Percentiles rank a stretch among this genome's conserved stretches.
Conservation (phyloP, 35 echinoderm and acorn worm genomes). For the Lytechinus pictus region DNA sequence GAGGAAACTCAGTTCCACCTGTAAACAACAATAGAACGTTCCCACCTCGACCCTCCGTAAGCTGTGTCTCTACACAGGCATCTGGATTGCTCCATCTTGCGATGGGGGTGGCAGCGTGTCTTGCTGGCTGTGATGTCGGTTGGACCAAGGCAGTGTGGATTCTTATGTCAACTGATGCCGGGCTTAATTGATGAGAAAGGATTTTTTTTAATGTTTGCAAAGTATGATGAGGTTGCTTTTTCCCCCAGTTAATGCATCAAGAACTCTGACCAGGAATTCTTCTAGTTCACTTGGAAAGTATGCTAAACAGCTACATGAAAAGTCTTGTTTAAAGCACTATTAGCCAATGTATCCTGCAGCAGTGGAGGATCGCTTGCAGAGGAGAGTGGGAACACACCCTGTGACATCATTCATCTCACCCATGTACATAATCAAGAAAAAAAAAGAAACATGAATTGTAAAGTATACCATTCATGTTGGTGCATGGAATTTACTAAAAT, state of each 20-base stretch:
- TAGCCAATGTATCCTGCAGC: neutral
- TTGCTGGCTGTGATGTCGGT: neutral
- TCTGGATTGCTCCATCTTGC: neutral
- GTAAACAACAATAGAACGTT: slow-evolving; percentile 62
- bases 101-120: neutral
- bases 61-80: slow-evolving; percentile 23
- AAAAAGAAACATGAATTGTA: neutral
- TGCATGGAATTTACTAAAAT: neutral
- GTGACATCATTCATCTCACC: neutral
- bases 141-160: neutral
- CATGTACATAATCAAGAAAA: neutral
- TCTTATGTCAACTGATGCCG: neutral
- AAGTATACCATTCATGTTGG: neutral
- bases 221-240: neutral
- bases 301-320: neutral
- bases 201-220: neutral
- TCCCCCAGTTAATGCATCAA: neutral
- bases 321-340: neutral
- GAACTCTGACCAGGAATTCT: neutral
- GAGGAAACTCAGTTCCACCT: slow-evolving; percentile 67
- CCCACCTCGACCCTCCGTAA: neutral
- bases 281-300: neutral
- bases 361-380: neutral
- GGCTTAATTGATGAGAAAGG: neutral
- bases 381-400: neutral